Base-by-base conservation (phyloP, 2,888 invertebrate genomes). In the Sialis fuliginosa region DNA sequence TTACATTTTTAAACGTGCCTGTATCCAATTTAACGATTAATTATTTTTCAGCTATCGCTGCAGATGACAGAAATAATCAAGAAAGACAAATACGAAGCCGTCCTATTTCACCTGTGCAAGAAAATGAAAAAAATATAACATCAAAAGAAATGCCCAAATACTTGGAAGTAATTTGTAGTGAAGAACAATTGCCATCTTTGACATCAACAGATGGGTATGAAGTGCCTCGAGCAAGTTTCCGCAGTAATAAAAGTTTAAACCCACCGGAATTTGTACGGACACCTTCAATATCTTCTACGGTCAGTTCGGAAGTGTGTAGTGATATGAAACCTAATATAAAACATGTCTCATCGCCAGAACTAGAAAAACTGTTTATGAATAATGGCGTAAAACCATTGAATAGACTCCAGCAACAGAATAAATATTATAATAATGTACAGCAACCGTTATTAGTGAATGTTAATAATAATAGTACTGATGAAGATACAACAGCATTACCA, bases 81-180 rank as follows among this genome's bases (percentile, higher is more conserved):
- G 33, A 22, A 22, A 2, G 22, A 22, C 22, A 22, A 22, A 22
- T 22, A 22, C 22, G 22, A 22, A 22, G 22, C 22, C 22, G 22
- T 22, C 22, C 45, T 7, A 41, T 47, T 8, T 39, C 47, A 45
- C 39, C 46, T 50, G 50, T 44, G 47, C 53, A 42, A 22, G 57
- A 55, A 33, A 52, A 51, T 6, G 49, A 49, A 22, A 51, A 52
- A 49, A 54, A 47, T 31, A 22, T 4, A 22, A 2, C 22, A 22
- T 22, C 22, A 22, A 22, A 22, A 22, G 22, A 22, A 22, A 22
- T 22, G 34, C 77, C 79, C 1, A 78, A 79, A 56, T 81, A 82
- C 60, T 62, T 81, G 46, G 79, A 81, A 60, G 62, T 81, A 43
- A 66, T 80, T 57, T 77, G 78, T 56, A 76, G 76, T 55, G 64